Percentiles rank a stretch among this genome's conserved stretches.
Evolutionary conservation across 2,113 vertebrate genomes (phyloP).

Genomic region (Corapipo altera): DNA sequence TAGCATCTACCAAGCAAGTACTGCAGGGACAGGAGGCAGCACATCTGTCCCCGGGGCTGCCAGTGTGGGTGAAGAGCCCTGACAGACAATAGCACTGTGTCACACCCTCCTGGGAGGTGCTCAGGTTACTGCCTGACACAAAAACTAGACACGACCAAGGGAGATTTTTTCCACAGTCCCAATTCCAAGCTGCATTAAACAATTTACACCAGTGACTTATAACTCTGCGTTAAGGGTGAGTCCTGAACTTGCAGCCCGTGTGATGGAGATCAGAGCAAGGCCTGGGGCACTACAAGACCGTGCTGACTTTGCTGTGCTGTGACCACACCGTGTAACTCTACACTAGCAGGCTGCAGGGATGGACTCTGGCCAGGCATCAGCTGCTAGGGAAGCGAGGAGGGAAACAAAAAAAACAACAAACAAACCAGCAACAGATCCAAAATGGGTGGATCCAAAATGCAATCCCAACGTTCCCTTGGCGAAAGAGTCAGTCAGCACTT

Average conservation of each 20-base stretch:
- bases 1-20: background rate
- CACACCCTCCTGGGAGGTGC: background rate
- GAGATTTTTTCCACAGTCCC: background rate
- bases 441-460: fast-evolving
- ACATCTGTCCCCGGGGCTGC: background rate
- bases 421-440: background rate
- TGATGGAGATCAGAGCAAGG: background rate
- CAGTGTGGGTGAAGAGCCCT: background rate
- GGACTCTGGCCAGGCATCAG: background rate
- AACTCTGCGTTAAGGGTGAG: fast-evolving
- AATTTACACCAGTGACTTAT: background rate
- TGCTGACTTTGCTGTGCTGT: background rate
- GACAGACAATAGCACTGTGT: too few species aligned
- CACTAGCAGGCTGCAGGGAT: fast-evolving
- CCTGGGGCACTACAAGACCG: background rate
- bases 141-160: background rate
- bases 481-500: slow-evolving; percentile 37
- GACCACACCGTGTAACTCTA: background rate
- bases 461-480: background rate
- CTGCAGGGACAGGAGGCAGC: background rate
- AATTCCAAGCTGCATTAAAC: background rate
- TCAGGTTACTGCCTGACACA: background rate
- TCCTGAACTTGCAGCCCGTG: fast-evolving
- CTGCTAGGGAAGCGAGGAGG: background rate
- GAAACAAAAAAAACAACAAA: too few species aligned